phyloP scores from a whole-genome alignment of 2,888 invertebrate species.

The Parnassius smintheus region DNA sequence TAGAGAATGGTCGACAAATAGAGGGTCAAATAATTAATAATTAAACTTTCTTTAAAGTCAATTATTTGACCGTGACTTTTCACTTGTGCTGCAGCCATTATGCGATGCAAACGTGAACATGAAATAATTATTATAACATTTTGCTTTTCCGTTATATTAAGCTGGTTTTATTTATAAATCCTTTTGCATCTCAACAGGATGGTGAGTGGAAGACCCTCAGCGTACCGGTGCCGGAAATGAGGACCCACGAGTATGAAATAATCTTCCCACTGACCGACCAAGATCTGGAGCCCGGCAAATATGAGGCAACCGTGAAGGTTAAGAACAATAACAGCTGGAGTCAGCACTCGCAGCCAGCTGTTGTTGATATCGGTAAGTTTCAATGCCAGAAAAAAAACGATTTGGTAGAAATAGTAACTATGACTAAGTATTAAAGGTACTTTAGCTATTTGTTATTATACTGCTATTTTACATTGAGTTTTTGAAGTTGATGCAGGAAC shows the following conservation, averaged over 20 bases:
- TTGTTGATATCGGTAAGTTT: conserved; percentile 56
- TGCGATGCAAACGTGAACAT: no score
- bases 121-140: no score
- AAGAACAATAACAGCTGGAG: conserved; percentile 62
- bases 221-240: conserved; percentile 47
- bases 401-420: not conserved
- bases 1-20: no score
- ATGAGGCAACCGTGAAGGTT: conserved; percentile 56
- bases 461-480: not conserved
- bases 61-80: no score
- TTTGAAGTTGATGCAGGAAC: no score
- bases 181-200: conserved; percentile 36
- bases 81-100: no score
- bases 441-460: conserved; percentile 25
- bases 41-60: no score
- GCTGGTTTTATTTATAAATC: no score
- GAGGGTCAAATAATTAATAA: no score
- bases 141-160: no score
- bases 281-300: conserved; percentile 48
- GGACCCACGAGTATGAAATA: conserved; percentile 48
- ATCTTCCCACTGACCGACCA: conserved; percentile 44
- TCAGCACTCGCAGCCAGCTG: conserved; percentile 39
- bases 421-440: not conserved
- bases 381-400: conserved; percentile 4
- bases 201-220: conserved; percentile 41